phyloP scores from a whole-genome alignment of 2,888 invertebrate species.

The Scrobipalpa atriplicella region DNA sequence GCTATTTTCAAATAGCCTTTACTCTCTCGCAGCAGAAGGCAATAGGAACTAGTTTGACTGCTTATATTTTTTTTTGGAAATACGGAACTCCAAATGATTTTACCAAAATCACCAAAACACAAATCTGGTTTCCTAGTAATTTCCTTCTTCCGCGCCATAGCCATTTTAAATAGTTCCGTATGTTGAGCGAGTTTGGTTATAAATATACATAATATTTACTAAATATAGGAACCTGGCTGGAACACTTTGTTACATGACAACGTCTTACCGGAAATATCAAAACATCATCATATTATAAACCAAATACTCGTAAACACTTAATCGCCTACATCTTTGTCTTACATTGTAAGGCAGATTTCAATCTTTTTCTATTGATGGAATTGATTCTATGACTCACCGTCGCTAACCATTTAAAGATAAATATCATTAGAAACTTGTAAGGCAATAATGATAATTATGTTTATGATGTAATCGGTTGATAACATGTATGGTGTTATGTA shows the following conservation, averaged over 20 bases:
- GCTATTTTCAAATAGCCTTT: no score
- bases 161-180: background rate
- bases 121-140: background rate
- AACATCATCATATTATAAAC: no score
- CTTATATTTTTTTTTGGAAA: background rate
- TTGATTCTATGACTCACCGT: background rate
- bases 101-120: background rate
- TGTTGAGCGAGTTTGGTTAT: background rate
- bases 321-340: no score
- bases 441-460: no score
- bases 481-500: background rate
- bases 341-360: no score
- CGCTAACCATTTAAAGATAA: background rate
- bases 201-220: background rate
- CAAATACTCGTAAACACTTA: no score
- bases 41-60: background rate
- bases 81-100: background rate
- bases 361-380: no score
- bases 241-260: no score
- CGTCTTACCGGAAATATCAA: no score
- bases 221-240: no score
- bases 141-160: background rate
- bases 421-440: no score
- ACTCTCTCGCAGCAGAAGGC: background rate
- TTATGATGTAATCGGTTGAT: slow-evolving; percentile 1